Base-by-base conservation (phyloP, 2,888 invertebrate genomes). In the Creontiades dilutus region DNA sequence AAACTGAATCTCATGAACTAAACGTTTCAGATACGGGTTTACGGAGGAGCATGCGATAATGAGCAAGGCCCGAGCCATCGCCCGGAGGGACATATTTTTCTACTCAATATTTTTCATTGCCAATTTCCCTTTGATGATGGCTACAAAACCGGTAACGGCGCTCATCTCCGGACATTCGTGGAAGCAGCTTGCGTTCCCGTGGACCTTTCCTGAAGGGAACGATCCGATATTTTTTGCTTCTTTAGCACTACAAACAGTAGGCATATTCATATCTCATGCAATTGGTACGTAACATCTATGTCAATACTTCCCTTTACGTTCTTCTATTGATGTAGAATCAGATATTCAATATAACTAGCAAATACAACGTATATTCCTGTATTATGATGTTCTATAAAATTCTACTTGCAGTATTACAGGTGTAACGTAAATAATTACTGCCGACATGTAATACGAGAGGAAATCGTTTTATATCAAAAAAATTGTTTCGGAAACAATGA, bases 11-110 rank as follows among this genome's bases (percentile, higher is more conserved):
- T 37, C 7, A 37, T 2, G 37, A 37, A 37, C 37, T 37, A 37
- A 37, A 4, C 37, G 3, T 86, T 87, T n/a, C 87, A 87, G 87
- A 37, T 87, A 87, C 52, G 46, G 76, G 27, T 52, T 87, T 0
- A 19, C 47, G n/a, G 87, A 76, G 23, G 87, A 87, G 48, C 12
- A 27, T 11, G 4, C 12, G 0, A 48, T 87, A 12, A 48, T 87
- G 23, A 47, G 16, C 13, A 78, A 78, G 9, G 87, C 87, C 9
- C 4, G 47, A 9, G 23, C 7, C 13, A 37, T 1, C 4, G 46
- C 86, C 7, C 14, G 11, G 12, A 47, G 11, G 11, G 55, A 76
- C 4, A 28, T 87, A 27, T 27, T 13, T 9, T 2, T 47, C 9
- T 48, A 57, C 48, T 11, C 46, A 19, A 0, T 75, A 13, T 28